A percentile compares a stretch with the other conserved stretches of the same genome.
phyloP scores from a whole-genome alignment of 2,888 invertebrate species.

The Chloromyia formosa region DNA sequence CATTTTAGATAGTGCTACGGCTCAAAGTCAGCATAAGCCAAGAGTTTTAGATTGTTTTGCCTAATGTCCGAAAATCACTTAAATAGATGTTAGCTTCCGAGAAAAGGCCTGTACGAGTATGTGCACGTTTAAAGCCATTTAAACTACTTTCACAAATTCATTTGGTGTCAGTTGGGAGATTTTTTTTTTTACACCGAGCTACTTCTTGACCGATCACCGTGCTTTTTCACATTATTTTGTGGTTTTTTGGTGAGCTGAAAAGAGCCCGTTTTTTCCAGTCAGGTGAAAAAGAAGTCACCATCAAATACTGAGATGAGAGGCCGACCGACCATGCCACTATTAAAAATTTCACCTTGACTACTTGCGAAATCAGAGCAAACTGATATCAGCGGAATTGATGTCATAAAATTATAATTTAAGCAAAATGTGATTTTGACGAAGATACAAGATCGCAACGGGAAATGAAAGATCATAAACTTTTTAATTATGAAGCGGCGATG shows the following conservation, averaged over 20 bases:
- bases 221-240: not conserved
- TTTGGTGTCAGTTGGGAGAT: not conserved
- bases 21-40: too few relatives aligned
- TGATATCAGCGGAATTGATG: not conserved
- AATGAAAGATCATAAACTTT: too few relatives aligned
- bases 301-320: not conserved
- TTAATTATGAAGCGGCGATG: too few relatives aligned
- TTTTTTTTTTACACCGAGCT: conserved; percentile 4
- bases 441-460: too few relatives aligned
- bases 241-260: conserved; percentile 1
- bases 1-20: too few relatives aligned
- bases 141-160: conserved; percentile 18
- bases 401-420: not conserved
- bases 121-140: not conserved
- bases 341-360: conserved; percentile 4
- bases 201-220: not conserved
- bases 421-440: too few relatives aligned
- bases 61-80: too few relatives aligned
- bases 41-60: too few relatives aligned
- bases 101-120: not conserved
- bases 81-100: too few relatives aligned
- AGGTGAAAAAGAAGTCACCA: not conserved
- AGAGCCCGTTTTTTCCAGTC: not conserved
- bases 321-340: not conserved
- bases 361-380: not conserved